These are phyloP conservation scores for Meda fulgida DNA, from an alignment of 2,797 vertebrate genomes.

Conservation along the genomic window DNA sequence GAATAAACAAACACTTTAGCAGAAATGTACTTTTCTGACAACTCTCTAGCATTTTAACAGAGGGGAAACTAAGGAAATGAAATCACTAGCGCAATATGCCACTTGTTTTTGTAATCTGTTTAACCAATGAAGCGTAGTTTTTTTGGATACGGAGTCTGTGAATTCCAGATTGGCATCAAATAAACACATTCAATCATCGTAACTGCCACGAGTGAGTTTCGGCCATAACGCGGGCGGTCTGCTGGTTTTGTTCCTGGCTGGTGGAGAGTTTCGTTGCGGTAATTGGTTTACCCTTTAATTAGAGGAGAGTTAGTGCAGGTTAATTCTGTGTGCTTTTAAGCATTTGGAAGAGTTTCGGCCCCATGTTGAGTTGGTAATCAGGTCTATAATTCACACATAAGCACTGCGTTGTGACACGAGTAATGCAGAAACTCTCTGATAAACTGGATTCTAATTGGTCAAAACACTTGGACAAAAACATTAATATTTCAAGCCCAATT, in stretches of 20 bases:
- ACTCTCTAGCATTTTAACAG: background rate
- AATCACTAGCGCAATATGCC: background rate
- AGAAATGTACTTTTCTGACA: background rate
- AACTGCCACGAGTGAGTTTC: slow-evolving; percentile 27
- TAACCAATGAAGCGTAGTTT: background rate
- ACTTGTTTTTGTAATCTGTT: slow-evolving; percentile 13
- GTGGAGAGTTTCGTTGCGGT: slow-evolving; percentile 22
- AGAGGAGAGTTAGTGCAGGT: slow-evolving; percentile 8
- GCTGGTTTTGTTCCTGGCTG: slow-evolving; percentile 20
- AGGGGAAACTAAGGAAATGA: slow-evolving; percentile 21
- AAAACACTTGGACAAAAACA: background rate
- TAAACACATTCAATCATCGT: slow-evolving; percentile 36
- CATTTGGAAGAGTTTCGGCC: slow-evolving; percentile 25
- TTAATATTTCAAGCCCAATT: background rate
- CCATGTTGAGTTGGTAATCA: background rate
- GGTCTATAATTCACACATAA: slow-evolving; percentile 14
- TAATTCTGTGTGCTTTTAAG: slow-evolving; percentile 35
- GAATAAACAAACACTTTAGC: background rate
- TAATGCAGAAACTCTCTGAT: background rate
- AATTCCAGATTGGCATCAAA: slow-evolving; percentile 12
- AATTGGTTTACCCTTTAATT: slow-evolving; percentile 51
- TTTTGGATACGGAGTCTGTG: background rate
- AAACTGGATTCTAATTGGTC: background rate
- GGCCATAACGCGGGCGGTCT: slow-evolving; percentile 24
- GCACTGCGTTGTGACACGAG: background rate